Conservation (phyloP, 2,113 vertebrate genomes). For the Saguinus imperator region DNA sequence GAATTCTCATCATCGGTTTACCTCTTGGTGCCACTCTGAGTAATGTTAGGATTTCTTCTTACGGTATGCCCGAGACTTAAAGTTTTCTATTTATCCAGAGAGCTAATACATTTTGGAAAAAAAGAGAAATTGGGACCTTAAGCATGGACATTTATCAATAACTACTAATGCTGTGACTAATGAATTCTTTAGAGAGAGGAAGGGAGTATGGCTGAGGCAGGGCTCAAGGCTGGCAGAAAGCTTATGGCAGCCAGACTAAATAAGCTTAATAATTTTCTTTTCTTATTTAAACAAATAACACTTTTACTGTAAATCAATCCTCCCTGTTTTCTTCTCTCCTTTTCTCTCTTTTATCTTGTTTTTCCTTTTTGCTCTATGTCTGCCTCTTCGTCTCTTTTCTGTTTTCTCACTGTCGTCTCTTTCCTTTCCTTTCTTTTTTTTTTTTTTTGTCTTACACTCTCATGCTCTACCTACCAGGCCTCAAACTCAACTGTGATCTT, state of each 20-base stretch:
- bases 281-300: neutral
- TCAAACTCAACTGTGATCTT: neutral
- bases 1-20: conserved; percentile 50
- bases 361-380: neutral
- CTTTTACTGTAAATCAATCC: neutral
- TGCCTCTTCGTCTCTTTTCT: neutral
- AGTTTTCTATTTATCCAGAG: conserved; percentile 54
- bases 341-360: neutral
- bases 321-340: neutral
- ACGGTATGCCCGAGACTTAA: neutral
- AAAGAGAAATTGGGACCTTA: conserved; percentile 37
- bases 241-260: neutral
- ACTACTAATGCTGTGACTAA: neutral
- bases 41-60: conserved; percentile 40
- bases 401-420: neutral
- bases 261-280: conserved; percentile 25
- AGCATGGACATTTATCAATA: conserved; percentile 44
- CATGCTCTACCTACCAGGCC: neutral
- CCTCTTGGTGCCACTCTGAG: conserved; percentile 40
- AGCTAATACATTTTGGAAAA: conserved; percentile 47
- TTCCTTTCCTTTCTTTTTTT: neutral
- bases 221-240: neutral
- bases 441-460: neutral
- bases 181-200: conserved; percentile 22
- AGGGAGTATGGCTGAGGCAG: neutral